Conservation (phyloP, 2,113 vertebrate genomes). For the Ascaphus truei region DNA sequence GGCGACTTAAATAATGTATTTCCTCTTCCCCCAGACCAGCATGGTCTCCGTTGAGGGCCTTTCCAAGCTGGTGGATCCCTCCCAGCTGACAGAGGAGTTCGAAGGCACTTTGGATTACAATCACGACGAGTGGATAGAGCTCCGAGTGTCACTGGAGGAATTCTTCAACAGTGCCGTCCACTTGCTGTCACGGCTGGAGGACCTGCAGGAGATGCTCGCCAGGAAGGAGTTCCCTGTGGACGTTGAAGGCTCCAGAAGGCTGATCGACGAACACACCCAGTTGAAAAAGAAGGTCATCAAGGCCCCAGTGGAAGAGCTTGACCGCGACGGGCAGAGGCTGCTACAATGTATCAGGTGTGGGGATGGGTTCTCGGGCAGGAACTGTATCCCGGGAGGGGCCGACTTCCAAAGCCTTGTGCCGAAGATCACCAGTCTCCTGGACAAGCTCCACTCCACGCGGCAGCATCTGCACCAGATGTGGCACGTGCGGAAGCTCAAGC, state of each 20-base stretch:
- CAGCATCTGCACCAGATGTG: conserved; percentile 97
- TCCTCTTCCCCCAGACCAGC: conserved; percentile 73
- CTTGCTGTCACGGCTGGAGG: conserved; percentile 88
- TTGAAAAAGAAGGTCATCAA: conserved; percentile 97
- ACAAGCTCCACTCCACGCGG: conserved; percentile 95
- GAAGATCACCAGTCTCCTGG: conserved; percentile 94
- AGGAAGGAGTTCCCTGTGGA: conserved; percentile 95
- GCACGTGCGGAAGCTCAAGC: conserved; percentile 92
- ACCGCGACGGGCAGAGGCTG: conserved; percentile 91
- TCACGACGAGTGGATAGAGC: conserved; percentile 95
- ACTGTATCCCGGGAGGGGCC: conserved; percentile 92
- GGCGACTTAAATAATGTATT: no score
- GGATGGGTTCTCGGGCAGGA: conserved; percentile 90
- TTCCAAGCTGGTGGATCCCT: conserved; percentile 92
- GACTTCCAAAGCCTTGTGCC: conserved; percentile 97
- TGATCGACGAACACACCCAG: conserved; percentile 94
- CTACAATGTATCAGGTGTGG: conserved; percentile 91
- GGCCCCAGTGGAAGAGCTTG: conserved; percentile 94
- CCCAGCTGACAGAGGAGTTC: conserved; percentile 94
- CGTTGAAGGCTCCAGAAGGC: conserved; percentile 87
- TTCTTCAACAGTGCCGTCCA: conserved; percentile 92
- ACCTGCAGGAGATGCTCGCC: conserved; percentile 91
- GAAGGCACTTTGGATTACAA: conserved; percentile 96
- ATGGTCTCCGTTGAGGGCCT: conserved; percentile 97
- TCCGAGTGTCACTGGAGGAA: conserved; percentile 89